Evolutionary conservation across 2,797 vertebrate species (phyloP).

Genomic region (Neosilurus hyrtlii): DNA sequence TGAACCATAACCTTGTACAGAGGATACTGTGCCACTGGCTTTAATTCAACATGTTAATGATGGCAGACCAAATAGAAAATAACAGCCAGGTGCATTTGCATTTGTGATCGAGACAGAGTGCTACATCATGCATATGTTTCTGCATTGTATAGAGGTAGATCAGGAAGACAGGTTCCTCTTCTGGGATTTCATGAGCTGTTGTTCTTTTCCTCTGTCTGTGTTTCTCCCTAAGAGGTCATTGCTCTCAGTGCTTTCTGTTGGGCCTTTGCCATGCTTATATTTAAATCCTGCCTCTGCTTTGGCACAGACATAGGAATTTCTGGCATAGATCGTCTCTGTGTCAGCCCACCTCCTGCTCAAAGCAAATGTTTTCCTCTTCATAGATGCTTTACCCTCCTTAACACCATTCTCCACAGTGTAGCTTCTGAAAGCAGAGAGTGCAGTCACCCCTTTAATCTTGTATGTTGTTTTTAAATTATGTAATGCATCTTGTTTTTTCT

Average conservation of each 20-base stretch:
- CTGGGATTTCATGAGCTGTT: slow-evolving; percentile 41
- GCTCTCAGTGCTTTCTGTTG: slow-evolving; percentile 34
- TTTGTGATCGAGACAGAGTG: not conserved
- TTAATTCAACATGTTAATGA: slow-evolving; percentile 5
- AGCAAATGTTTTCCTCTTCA: slow-evolving; percentile 24
- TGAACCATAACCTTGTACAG: slow-evolving; percentile 1
- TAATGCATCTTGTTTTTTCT: slow-evolving; percentile 19
- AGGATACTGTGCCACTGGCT: not conserved
- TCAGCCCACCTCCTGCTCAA: slow-evolving; percentile 29
- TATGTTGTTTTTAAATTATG: slow-evolving; percentile 26
- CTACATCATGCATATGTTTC: slow-evolving; percentile 25
- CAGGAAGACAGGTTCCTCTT: slow-evolving; percentile 24
- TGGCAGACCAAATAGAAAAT: slow-evolving; percentile 31
- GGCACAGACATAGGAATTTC: slow-evolving; percentile 33
- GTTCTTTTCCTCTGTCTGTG: slow-evolving; percentile 40
- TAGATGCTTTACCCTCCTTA: slow-evolving; percentile 5
- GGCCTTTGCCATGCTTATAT: slow-evolving; percentile 51
- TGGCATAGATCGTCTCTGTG: slow-evolving; percentile 25
- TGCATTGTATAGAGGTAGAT: slow-evolving; percentile 8
- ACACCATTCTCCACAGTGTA: slow-evolving; percentile 7
- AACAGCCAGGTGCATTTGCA: slow-evolving; percentile 30
- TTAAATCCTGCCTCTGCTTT: slow-evolving; percentile 43
- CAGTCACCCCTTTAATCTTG: slow-evolving; percentile 29
- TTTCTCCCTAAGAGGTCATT: slow-evolving; percentile 33
- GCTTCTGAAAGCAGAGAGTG: slow-evolving; percentile 35